Conservation (phyloP, 2,888 invertebrate species). For the Drosophila rellima region DNA sequence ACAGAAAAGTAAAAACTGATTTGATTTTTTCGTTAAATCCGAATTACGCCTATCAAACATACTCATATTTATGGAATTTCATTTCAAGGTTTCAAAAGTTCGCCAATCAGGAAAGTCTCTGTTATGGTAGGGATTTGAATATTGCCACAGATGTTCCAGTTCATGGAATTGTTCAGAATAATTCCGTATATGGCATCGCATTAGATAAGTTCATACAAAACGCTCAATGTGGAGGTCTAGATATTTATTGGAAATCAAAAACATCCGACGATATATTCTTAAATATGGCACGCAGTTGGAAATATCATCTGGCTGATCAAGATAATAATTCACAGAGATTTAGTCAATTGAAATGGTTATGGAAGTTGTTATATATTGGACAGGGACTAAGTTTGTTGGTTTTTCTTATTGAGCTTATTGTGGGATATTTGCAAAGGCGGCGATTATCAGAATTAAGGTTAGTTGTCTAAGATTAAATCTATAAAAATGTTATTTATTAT, state of each 20-base stretch:
- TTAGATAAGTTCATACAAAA: constrained; percentile 24
- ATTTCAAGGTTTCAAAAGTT: constrained; percentile 20
- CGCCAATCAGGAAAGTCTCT: constrained; percentile 20
- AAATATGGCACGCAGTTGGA: neutral
- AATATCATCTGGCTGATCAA: neutral
- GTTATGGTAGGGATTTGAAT: constrained; percentile 13
- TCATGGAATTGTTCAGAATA: constrained; percentile 19
- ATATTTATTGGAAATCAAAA: fast-evolving
- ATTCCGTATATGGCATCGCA: constrained; percentile 46
- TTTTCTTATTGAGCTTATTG: constrained; percentile 31
- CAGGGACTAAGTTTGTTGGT: fast-evolving
- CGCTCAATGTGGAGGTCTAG: constrained; percentile 19
- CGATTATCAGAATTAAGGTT: neutral
- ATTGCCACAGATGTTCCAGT: constrained; percentile 20
- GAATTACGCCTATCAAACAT: constrained; percentile 42
- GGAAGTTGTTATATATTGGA: neutral
- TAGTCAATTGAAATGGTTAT: neutral
- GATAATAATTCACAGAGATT: neutral
- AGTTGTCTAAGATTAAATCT: neutral
- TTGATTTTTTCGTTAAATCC: constrained; percentile 33
- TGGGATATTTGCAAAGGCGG: neutral
- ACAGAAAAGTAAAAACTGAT: neutral
- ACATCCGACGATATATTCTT: neutral
- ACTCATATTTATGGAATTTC: neutral
- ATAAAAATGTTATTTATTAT: constrained; percentile 1